Evolutionary conservation across 1,140 invertebrate species (phyloP).

Genomic region (Conus ventricosus): DNA sequence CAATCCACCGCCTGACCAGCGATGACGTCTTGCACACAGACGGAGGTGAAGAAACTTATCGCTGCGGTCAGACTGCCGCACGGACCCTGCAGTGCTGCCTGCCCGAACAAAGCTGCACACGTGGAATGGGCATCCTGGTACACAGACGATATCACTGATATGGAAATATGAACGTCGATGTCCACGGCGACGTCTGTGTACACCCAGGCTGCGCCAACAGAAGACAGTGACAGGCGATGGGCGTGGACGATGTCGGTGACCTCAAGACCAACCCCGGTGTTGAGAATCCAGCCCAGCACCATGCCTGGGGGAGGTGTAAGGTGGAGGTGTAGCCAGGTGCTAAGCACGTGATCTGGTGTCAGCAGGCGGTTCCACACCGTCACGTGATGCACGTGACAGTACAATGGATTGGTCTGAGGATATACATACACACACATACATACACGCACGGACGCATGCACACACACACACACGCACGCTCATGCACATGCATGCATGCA

Average conservation of each 20-base stretch:
- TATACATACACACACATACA: background rate
- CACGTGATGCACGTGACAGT: conserved; percentile 42
- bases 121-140: background rate
- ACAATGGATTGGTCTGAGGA: background rate
- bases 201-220: conserved; percentile 32
- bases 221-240: conserved; percentile 27
- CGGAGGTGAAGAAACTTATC: conserved; percentile 6
- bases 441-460: background rate
- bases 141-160: background rate
- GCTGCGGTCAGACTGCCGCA: conserved; percentile 22
- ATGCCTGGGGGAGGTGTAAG: conserved; percentile 17
- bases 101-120: background rate
- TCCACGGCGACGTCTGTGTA: background rate
- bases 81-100: background rate
- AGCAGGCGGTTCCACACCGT: conserved; percentile 44
- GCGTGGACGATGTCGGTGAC: conserved; percentile 38
- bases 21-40: conserved; percentile 22
- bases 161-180: background rate
- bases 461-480: background rate
- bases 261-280: conserved; percentile 36
- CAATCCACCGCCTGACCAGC: conserved; percentile 10
- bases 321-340: conserved; percentile 39
- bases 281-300: conserved; percentile 44
- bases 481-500: too few species aligned
- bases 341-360: conserved; percentile 36